These are phyloP conservation scores for Ginglymostoma cirratum DNA, from an alignment of 2,113 vertebrate species.

Conservation along the genomic window DNA sequence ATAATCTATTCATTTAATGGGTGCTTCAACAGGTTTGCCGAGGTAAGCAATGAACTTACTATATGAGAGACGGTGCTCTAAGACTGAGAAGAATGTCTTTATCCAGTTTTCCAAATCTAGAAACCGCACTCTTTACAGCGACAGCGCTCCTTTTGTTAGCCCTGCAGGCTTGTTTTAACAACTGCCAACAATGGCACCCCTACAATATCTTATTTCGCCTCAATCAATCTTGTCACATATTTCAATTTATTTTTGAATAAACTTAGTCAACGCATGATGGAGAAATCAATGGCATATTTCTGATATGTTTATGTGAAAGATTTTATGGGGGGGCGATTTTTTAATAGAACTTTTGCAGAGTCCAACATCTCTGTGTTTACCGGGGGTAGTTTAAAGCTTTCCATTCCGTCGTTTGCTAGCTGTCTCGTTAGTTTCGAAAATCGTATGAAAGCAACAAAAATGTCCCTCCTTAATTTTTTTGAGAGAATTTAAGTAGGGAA, in stretches of 20 bases:
- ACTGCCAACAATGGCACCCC: conserved; percentile 18
- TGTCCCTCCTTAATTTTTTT: background rate
- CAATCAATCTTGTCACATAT: conserved; percentile 25
- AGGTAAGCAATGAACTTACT: conserved; percentile 38
- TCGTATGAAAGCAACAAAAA: background rate
- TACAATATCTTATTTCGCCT: conserved; percentile 21
- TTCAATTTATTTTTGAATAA: conserved; percentile 33
- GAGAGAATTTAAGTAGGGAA: background rate
- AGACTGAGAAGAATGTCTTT: conserved; percentile 7
- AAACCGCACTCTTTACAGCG: background rate
- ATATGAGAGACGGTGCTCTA: background rate
- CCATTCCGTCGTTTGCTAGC: background rate
- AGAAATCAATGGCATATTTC: background rate
- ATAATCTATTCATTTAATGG: conserved; percentile 41
- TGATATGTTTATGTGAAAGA: background rate
- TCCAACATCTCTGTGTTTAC: background rate
- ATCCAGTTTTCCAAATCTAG: background rate
- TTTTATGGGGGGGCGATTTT: background rate
- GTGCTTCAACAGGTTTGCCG: conserved; percentile 68
- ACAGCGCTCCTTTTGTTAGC: conserved; percentile 36
- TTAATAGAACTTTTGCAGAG: background rate
- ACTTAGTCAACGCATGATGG: background rate
- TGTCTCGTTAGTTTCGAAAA: conserved; percentile 8
- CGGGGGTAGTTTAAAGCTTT: background rate
- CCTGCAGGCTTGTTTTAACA: conserved; percentile 30